phyloP scores from a whole-genome alignment of 2,797 vertebrate species.

The Odontamblyopus lacepedii region DNA sequence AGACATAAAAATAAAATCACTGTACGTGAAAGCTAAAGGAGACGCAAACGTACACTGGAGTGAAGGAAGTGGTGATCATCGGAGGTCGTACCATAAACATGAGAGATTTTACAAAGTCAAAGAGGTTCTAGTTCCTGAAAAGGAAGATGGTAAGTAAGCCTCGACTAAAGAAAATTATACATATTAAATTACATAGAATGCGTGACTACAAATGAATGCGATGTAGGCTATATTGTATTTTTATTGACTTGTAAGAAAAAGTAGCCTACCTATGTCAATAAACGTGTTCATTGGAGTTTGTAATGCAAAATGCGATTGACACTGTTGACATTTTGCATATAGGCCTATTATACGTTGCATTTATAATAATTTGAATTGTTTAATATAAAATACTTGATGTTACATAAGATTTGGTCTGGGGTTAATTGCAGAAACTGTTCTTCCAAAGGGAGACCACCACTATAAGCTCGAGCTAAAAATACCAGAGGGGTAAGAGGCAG shows the following conservation, averaged over 20 bases:
- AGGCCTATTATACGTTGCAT: too few species aligned
- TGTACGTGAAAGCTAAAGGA: slow-evolving; percentile 84
- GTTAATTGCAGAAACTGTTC: slow-evolving; percentile 57
- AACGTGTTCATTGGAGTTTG: too few species aligned
- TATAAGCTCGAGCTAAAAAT: slow-evolving; percentile 88
- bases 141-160: slow-evolving; percentile 70
- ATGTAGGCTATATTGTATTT: too few species aligned
- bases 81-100: slow-evolving; percentile 70
- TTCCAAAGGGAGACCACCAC: slow-evolving; percentile 81
- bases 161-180: too few species aligned
- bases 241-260: too few species aligned
- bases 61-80: slow-evolving; percentile 58
- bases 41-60: slow-evolving; percentile 86
- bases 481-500: slow-evolving; percentile 83
- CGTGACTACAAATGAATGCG: too few species aligned
- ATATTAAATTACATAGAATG: too few species aligned
- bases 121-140: slow-evolving; percentile 78
- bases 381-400: too few species aligned
- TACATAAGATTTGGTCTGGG: not conserved
- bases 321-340: too few species aligned
- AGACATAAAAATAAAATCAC: slow-evolving; percentile 80
- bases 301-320: too few species aligned
- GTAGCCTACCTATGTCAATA: too few species aligned
- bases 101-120: slow-evolving; percentile 88
- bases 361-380: too few species aligned